Evolutionary conservation across 1,140 invertebrate genomes (phyloP).

Genomic region (Atta texana): DNA sequence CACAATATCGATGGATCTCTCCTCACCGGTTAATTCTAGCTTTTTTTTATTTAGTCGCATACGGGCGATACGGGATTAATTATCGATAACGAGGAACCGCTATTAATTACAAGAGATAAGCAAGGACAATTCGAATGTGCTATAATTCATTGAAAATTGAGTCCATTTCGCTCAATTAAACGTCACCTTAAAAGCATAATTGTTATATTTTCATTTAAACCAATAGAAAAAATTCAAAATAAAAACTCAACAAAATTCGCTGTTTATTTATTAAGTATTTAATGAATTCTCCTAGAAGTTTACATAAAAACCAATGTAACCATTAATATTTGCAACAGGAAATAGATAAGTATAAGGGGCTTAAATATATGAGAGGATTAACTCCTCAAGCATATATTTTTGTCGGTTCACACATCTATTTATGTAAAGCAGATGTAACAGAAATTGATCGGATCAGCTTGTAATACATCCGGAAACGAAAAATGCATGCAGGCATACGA

Average conservation of each 20-base stretch:
- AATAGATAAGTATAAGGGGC: neutral
- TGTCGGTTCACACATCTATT: constrained; percentile 10
- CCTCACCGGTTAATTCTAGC: constrained; percentile 65
- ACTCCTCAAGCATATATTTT: constrained; percentile 26
- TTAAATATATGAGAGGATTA: constrained; percentile 27
- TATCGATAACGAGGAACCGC: constrained; percentile 73
- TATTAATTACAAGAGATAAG: constrained; percentile 69
- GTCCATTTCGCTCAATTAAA: constrained; percentile 49
- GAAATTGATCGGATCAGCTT: constrained; percentile 40
- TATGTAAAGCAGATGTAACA: constrained; percentile 53
- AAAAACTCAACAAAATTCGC: neutral
- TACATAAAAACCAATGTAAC: neutral
- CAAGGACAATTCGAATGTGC: constrained; percentile 2
- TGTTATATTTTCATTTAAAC: no score
- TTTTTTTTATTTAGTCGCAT: constrained; percentile 55
- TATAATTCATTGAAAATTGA: constrained; percentile 50
- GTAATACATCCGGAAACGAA: constrained; percentile 32
- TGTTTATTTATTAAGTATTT: neutral
- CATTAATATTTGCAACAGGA: neutral
- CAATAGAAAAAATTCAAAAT: neutral
- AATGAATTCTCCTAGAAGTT: neutral
- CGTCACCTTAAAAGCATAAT: neutral
- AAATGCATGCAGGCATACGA: neutral
- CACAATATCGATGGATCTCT: constrained; percentile 64
- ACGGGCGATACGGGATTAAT: constrained; percentile 72